phyloP scores from a whole-genome alignment of 2,888 invertebrate genomes.

The Linnaemya vulpina region DNA sequence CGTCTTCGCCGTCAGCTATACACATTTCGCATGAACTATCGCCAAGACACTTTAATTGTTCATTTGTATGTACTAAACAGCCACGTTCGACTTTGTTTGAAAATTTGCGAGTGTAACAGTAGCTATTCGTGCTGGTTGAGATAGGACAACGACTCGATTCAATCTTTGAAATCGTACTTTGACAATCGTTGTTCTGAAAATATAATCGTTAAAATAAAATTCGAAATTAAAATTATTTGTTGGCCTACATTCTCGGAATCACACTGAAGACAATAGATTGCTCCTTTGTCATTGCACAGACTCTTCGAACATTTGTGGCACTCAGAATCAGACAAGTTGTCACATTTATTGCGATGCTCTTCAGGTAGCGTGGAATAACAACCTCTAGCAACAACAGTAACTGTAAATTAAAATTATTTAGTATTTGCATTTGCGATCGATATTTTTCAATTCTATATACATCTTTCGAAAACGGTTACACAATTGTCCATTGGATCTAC shows the following conservation, averaged over 20 bases:
- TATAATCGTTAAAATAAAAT: background rate
- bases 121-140: conserved; percentile 78
- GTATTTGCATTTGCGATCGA: background rate
- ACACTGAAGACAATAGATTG: conserved; percentile 79
- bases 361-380: conserved; percentile 76
- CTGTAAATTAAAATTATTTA: conserved; percentile 70
- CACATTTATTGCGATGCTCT: conserved; percentile 76
- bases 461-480: conserved; percentile 78
- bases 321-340: conserved; percentile 70
- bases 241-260: conserved; percentile 75
- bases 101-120: conserved; percentile 76
- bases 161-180: conserved; percentile 65
- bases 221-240: background rate
- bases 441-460: conserved; percentile 74
- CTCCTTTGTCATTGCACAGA: conserved; percentile 79
- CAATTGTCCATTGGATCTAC: conserved; percentile 79
- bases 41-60: conserved; percentile 77
- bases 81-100: conserved; percentile 75
- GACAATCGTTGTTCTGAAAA: conserved; percentile 76
- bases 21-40: conserved; percentile 77
- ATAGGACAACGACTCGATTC: conserved; percentile 75
- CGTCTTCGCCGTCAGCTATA: conserved; percentile 73
- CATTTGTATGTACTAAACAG: conserved; percentile 76
- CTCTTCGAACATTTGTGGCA: conserved; percentile 78
- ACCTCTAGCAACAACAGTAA: conserved; percentile 77